These are phyloP conservation scores for Limosa lapponica DNA, from an alignment of 2,797 vertebrate genomes.

Conservation along the genomic window DNA sequence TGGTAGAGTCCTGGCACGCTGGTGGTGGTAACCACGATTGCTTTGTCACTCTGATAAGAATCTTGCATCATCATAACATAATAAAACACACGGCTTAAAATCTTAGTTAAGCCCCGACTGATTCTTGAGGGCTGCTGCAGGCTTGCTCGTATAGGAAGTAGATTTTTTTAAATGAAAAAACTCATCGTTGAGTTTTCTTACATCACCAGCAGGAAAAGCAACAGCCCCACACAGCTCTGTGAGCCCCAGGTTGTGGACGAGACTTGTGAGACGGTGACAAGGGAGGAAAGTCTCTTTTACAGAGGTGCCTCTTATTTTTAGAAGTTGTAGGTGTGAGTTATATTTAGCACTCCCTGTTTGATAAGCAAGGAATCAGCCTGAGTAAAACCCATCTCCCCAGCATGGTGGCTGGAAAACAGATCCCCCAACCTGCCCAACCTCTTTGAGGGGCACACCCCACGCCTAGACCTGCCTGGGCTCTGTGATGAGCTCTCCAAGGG, in stretches of 20 bases:
- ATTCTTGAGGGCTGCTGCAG: neutral
- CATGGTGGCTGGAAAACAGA: neutral
- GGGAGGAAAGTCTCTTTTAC: neutral
- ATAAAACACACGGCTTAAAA: neutral
- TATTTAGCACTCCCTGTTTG: neutral
- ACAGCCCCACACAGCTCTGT: neutral
- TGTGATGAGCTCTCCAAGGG: neutral
- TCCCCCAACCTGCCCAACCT: neutral
- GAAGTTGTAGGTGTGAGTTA: constrained; percentile 9
- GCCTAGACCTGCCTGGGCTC: neutral
- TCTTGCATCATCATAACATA: neutral
- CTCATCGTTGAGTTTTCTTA: neutral
- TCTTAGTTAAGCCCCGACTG: neutral
- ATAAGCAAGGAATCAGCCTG: neutral
- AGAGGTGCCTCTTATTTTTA: neutral
- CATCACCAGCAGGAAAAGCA: neutral
- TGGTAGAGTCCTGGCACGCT: accelerated
- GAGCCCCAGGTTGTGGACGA: neutral
- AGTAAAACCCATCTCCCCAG: neutral
- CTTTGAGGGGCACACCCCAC: neutral
- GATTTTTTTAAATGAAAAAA: neutral
- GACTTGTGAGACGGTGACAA: neutral
- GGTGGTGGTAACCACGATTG: neutral
- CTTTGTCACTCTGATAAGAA: neutral
- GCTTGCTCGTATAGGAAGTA: neutral